Percentiles rank a stretch among this genome's conserved stretches.
Conservation (phyloP, 2,113 vertebrate genomes). For the Motacilla alba region DNA sequence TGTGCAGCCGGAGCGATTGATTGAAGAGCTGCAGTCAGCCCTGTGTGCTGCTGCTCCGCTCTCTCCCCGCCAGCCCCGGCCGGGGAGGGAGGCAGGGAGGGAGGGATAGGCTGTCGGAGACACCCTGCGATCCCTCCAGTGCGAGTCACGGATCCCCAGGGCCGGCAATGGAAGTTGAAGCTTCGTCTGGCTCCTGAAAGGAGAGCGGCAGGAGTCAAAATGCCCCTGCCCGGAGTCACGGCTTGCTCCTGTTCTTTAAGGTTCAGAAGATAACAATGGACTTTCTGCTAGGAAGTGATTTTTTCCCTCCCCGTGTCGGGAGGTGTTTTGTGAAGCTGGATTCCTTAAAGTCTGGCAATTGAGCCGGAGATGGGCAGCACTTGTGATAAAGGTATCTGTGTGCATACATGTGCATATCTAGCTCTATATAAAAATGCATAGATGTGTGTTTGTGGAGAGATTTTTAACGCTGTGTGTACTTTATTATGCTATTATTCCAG, state of each 20-base stretch:
- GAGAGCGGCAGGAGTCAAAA: conserved; percentile 62
- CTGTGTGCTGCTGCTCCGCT: conserved; percentile 65
- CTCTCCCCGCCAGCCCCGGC: conserved; percentile 16
- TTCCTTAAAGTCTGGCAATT: conserved; percentile 71
- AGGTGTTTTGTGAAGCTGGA: conserved; percentile 71
- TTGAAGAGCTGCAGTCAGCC: conserved; percentile 90
- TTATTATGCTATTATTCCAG: background rate
- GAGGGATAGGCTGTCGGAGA: conserved; percentile 8
- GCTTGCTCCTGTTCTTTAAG: conserved; percentile 49
- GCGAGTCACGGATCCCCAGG: conserved; percentile 73
- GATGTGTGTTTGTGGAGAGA: background rate
- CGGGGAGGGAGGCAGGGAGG: conserved; percentile 58
- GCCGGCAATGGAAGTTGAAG: conserved; percentile 68
- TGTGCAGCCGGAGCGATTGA: conserved; percentile 85
- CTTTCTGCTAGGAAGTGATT: conserved; percentile 69
- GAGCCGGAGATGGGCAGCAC: conserved; percentile 92
- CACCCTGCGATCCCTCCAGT: conserved; percentile 55
- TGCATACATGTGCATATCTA: background rate
- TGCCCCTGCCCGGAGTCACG: conserved; percentile 68
- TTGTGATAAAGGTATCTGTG: conserved; percentile 91
- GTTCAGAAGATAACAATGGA: conserved; percentile 71
- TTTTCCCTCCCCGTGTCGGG: conserved; percentile 54
- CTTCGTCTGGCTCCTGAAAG: conserved; percentile 59
- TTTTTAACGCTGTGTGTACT: background rate
- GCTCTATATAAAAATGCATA: background rate